Percentiles rank a stretch among this genome's conserved stretches.
Evolutionary conservation across 1,140 invertebrate genomes (phyloP).

Genomic region (Harlomillsia oculata): DNA sequence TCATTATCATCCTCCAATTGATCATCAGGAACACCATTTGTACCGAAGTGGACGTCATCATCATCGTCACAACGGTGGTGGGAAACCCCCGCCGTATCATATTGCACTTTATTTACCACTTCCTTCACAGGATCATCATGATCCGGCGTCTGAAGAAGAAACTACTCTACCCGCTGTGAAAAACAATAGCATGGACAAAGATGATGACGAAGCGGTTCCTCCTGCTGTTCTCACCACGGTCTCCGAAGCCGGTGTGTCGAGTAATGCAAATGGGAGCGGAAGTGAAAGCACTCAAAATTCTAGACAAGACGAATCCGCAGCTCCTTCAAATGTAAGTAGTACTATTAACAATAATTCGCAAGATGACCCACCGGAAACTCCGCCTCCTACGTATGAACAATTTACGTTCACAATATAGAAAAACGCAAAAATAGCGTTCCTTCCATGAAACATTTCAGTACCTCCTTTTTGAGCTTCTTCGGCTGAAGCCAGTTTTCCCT

Average conservation of each 20-base stretch:
- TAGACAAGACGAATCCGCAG: not conserved
- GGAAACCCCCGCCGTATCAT: constrained; percentile 30
- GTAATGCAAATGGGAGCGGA: too few species aligned
- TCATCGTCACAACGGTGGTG: not conserved
- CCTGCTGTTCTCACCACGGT: too few species aligned
- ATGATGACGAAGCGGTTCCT: too few species aligned
- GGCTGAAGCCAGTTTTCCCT: too few species aligned
- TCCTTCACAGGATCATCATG: constrained; percentile 2
- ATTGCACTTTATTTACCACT: constrained; percentile 30
- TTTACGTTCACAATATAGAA: constrained; percentile 1
- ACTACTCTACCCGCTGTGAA: too few species aligned
- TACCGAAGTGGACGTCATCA: not conserved
- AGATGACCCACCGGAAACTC: constrained; percentile 16
- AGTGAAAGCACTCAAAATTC: not conserved
- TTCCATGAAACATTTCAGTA: too few species aligned
- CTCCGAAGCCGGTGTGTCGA: too few species aligned
- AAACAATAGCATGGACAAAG: too few species aligned
- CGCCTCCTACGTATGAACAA: constrained; percentile 24
- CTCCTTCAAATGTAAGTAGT: not conserved
- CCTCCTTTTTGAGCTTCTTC: too few species aligned
- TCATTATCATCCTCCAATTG: not conserved
- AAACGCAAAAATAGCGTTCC: too few species aligned
- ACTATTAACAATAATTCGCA: not conserved
- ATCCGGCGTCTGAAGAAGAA: too few species aligned
- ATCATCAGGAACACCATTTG: not conserved